Percentiles rank a stretch among this genome's conserved stretches.
Evolutionary conservation across 2,888 invertebrate genomes (phyloP).

Genomic region (Tinea trinotella): DNA sequence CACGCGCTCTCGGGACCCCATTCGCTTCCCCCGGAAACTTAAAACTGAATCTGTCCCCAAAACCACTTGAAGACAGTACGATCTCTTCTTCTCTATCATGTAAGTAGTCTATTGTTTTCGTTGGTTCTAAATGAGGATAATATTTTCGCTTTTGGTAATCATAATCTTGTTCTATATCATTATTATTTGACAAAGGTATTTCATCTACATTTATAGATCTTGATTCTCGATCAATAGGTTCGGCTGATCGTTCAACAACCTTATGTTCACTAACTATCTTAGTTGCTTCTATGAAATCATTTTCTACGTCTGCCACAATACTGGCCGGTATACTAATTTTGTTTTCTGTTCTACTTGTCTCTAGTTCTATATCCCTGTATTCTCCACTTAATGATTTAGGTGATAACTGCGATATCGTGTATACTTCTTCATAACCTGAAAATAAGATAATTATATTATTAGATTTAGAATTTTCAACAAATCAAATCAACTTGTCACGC

Average conservation of each 20-base stretch:
- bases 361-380: slow-evolving; percentile 30
- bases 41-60: slow-evolving; percentile 56
- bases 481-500: too few species aligned
- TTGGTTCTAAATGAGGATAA: slow-evolving; percentile 67
- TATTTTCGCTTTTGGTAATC: slow-evolving; percentile 65
- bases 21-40: slow-evolving; percentile 81
- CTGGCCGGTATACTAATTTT: slow-evolving; percentile 58
- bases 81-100: slow-evolving; percentile 47
- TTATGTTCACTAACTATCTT: slow-evolving; percentile 39
- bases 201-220: slow-evolving; percentile 71
- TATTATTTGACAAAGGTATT: slow-evolving; percentile 65
- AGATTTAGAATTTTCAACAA: too few species aligned
- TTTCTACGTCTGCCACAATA: slow-evolving; percentile 31
- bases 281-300: slow-evolving; percentile 26
- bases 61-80: slow-evolving; percentile 48
- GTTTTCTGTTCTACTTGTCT: slow-evolving; percentile 47
- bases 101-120: slow-evolving; percentile 57
- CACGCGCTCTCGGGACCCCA: slow-evolving; percentile 81
- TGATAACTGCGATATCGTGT: slow-evolving; percentile 78
- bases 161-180: slow-evolving; percentile 70
- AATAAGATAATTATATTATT: slow-evolving; percentile 27
- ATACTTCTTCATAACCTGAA: slow-evolving; percentile 69
- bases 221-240: slow-evolving; percentile 53
- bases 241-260: slow-evolving; percentile 69
- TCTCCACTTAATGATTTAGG: slow-evolving; percentile 72